These are phyloP conservation scores for Podabrus alpinus DNA, from an alignment of 2,888 invertebrate species.

Conservation along the genomic window DNA sequence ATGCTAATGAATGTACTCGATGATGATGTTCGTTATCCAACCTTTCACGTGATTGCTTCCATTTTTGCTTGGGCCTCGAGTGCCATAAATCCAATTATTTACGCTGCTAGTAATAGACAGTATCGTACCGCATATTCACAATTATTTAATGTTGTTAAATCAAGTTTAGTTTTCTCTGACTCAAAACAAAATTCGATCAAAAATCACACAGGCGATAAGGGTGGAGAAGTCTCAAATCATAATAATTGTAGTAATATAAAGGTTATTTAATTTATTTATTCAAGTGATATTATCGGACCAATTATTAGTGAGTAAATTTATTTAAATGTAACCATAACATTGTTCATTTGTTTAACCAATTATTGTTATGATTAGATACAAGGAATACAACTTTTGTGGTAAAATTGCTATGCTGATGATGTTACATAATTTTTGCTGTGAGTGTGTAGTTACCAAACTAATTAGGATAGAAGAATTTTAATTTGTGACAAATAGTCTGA, in stretches of 20 bases:
- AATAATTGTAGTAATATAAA: conserved; percentile 8
- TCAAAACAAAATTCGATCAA: conserved; percentile 35
- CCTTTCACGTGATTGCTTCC: conserved; percentile 81
- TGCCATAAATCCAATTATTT: conserved; percentile 88
- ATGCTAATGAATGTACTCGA: conserved; percentile 89
- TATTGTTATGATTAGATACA: neutral
- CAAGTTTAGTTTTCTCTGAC: conserved; percentile 45
- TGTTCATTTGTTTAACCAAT: neutral
- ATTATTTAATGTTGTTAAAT: conserved; percentile 54
- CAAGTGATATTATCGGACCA: neutral
- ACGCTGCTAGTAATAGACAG: conserved; percentile 86
- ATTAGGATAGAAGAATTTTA: neutral
- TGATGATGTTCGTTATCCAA: conserved; percentile 73
- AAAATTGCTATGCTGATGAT: neutral
- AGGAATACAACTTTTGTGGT: neutral
- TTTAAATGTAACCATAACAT: neutral
- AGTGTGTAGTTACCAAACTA: neutral
- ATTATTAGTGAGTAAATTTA: neutral
- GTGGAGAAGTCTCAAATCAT: conserved; percentile 4
- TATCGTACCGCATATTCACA: conserved; percentile 69
- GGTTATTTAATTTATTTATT: neutral
- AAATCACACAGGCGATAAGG: conserved; percentile 17
- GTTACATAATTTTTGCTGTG: neutral
- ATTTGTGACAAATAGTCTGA: neutral
- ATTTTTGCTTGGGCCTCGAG: conserved; percentile 89